Conservation (phyloP, 2,113 vertebrate genomes). For the Phaethornis superciliosus region DNA sequence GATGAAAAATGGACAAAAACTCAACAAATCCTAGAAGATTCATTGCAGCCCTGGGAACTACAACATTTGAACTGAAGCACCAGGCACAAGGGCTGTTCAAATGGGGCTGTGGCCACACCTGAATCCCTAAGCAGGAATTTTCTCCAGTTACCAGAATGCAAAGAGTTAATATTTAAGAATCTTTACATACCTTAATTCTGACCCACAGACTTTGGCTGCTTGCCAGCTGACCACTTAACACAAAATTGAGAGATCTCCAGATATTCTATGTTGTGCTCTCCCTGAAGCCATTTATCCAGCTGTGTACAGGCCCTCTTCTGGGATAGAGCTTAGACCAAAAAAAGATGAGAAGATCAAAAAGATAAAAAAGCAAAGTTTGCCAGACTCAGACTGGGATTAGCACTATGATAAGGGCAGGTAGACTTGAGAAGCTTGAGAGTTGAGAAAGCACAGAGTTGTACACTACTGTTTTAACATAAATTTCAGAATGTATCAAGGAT, state of each 20-base stretch:
- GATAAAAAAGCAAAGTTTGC: fast-evolving
- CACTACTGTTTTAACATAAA: fast-evolving
- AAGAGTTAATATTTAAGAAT: background rate
- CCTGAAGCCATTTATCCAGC: background rate
- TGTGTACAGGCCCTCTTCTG: fast-evolving
- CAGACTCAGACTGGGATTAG: background rate
- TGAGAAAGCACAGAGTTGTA: background rate
- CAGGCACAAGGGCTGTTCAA: background rate
- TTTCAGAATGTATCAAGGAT: background rate
- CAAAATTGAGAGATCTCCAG: background rate
- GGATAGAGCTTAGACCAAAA: background rate
- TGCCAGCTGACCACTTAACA: background rate
- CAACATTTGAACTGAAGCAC: background rate
- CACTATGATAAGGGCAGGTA: background rate
- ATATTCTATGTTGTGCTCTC: background rate
- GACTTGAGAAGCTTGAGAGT: background rate
- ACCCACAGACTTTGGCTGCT: background rate
- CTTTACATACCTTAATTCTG: background rate
- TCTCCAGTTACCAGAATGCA: background rate
- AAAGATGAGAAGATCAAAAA: too few relatives aligned
- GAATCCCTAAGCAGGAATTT: background rate
- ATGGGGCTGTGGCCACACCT: background rate
- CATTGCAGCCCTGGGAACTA: background rate
- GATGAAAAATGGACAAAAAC: background rate
- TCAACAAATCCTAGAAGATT: background rate